A percentile compares a stretch with the other conserved stretches of the same genome.
These are phyloP conservation scores for Callyntrura sp. DNA, from an alignment of 2,888 invertebrate species.

Conservation along the genomic window DNA sequence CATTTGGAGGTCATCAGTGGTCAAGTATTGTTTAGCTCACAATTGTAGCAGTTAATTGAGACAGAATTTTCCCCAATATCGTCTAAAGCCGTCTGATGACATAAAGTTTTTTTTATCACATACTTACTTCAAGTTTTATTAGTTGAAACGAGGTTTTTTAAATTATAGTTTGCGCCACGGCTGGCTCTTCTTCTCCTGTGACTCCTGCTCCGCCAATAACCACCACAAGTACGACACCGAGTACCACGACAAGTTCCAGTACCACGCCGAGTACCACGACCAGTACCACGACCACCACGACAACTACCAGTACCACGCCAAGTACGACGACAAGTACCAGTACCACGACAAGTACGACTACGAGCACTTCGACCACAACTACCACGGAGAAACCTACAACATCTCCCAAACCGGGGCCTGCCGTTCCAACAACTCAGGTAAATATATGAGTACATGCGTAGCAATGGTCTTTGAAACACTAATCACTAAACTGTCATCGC, in stretches of 20 bases:
- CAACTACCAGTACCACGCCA: constrained; percentile 17
- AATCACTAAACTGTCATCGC: neutral
- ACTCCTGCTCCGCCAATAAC: too few species aligned
- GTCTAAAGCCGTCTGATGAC: too few species aligned
- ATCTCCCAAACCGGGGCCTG: neutral
- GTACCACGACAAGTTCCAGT: neutral
- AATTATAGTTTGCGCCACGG: constrained; percentile 44
- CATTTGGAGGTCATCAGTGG: too few species aligned
- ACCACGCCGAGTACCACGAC: constrained; percentile 28
- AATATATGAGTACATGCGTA: neutral
- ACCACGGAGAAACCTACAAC: constrained; percentile 24
- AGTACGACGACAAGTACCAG: neutral
- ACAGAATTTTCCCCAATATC: too few species aligned
- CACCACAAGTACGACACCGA: constrained; percentile 17
- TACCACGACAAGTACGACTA: neutral
- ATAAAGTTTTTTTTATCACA: too few species aligned
- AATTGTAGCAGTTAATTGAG: too few species aligned
- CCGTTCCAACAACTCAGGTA: constrained; percentile 52
- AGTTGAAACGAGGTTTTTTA: too few species aligned
- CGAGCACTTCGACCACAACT: neutral
- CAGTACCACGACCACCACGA: constrained; percentile 12
- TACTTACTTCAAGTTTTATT: too few species aligned
- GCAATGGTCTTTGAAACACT: neutral
- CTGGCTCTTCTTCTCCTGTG: too few species aligned
- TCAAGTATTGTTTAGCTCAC: too few species aligned